Conservation (phyloP, 1,140 invertebrate genomes). For the Drosophila erecta region DNA sequence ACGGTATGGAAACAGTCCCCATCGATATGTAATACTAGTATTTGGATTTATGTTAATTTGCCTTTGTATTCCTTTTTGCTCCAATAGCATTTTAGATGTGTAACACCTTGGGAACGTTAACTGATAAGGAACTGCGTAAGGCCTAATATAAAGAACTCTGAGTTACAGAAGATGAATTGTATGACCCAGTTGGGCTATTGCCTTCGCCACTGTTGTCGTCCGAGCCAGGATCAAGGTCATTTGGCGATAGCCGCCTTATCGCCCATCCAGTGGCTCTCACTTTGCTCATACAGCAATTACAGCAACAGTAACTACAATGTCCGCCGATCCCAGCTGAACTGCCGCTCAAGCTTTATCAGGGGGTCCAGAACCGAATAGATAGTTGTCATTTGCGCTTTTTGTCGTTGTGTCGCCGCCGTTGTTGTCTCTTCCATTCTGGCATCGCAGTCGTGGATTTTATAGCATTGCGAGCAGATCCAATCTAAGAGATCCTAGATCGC, state of each 20-base stretch:
- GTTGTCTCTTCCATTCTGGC: not conserved
- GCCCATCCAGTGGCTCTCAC: slow-evolving; percentile 18
- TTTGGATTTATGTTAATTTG: too few relatives aligned
- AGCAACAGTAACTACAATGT: slow-evolving; percentile 24
- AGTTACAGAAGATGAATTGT: not conserved
- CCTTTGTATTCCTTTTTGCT: too few relatives aligned
- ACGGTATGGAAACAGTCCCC: too few relatives aligned
- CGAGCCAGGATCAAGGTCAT: slow-evolving; percentile 76
- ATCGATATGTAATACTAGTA: too few relatives aligned
- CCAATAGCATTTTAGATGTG: too few relatives aligned
- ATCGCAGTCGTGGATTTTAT: slow-evolving; percentile 36
- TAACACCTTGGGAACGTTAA: too few relatives aligned
- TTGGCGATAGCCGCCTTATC: slow-evolving; percentile 45
- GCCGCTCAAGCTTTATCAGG: slow-evolving; percentile 53
- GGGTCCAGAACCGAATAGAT: slow-evolving; percentile 40
- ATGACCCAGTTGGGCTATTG: slow-evolving; percentile 5
- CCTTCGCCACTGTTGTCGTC: slow-evolving; percentile 39
- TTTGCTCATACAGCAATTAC: not conserved
- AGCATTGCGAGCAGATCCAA: slow-evolving; percentile 25
- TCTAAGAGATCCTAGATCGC: not conserved
- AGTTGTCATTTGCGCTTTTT: slow-evolving; percentile 39
- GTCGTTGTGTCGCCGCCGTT: not conserved
- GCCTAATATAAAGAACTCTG: not conserved
- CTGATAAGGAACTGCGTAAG: not conserved
- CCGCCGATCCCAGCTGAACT: slow-evolving; percentile 19